A percentile compares a stretch with the other conserved stretches of the same genome.
Conservation (phyloP, 1,140 invertebrate species). For the Bombus vancouverensis region DNA sequence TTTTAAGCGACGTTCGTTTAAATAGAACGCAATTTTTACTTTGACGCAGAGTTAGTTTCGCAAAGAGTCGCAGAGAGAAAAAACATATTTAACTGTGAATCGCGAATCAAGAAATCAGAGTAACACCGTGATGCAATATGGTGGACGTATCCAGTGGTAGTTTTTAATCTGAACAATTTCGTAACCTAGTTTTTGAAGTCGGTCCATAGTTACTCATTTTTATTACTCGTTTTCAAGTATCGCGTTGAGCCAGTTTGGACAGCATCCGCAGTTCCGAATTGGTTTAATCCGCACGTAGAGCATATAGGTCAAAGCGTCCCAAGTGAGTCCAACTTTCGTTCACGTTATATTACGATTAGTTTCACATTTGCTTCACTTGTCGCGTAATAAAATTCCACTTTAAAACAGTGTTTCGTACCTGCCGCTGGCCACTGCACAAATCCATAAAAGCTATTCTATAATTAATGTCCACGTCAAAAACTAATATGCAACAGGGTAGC, state of each 20-base stretch:
- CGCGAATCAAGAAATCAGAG: no score
- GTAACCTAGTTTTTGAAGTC: slow-evolving; percentile 12
- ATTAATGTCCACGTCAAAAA: background rate
- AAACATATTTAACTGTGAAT: background rate
- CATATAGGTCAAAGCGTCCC: slow-evolving; percentile 27
- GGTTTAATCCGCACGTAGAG: slow-evolving; percentile 24
- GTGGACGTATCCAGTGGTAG: background rate
- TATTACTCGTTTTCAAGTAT: slow-evolving; percentile 11
- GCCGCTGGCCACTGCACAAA: background rate
- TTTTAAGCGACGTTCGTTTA: background rate
- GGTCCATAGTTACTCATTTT: slow-evolving; percentile 3
- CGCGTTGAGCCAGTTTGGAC: slow-evolving; percentile 15
- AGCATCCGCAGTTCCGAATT: slow-evolving; percentile 23
- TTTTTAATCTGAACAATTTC: background rate
- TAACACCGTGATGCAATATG: background rate
- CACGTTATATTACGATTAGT: slow-evolving; percentile 31
- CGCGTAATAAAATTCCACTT: slow-evolving; percentile 10
- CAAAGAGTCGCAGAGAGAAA: no score
- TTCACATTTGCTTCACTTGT: slow-evolving; percentile 22
- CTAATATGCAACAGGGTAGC: background rate
- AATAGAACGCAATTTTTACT: background rate
- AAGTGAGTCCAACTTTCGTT: slow-evolving; percentile 1
- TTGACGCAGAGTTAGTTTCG: no score
- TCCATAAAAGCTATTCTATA: background rate
- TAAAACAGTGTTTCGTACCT: background rate